A percentile compares a stretch with the other conserved stretches of the same genome.
phyloP scores from a whole-genome alignment of 2,888 invertebrate genomes.

The Petrophora chlorosata region DNA sequence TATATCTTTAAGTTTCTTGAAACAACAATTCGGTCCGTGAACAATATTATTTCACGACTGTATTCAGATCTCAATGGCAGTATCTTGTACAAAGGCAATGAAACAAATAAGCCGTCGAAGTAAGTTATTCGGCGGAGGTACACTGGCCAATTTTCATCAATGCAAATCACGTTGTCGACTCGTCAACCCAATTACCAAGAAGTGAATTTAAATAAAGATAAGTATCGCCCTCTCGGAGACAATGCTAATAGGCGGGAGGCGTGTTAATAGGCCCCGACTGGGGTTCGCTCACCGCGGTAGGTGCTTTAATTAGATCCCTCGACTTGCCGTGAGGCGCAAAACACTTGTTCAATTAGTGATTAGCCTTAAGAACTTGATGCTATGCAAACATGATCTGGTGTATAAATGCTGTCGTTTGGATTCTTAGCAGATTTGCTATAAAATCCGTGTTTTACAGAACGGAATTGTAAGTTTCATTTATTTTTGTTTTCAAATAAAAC shows the following conservation, averaged over 20 bases:
- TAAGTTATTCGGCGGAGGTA: constrained; percentile 67
- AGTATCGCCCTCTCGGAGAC: constrained; percentile 83
- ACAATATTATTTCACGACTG: constrained; percentile 35
- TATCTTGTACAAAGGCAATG: constrained; percentile 66
- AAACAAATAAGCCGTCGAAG: constrained; percentile 72
- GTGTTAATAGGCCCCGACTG: constrained; percentile 80
- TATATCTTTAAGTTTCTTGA: neutral
- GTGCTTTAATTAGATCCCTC: constrained; percentile 81
- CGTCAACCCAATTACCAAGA: constrained; percentile 84
- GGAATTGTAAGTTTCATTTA: neutral
- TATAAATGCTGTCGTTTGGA: constrained; percentile 18
- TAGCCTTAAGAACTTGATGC: constrained; percentile 71
- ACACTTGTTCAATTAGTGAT: constrained; percentile 82
- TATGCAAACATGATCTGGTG: constrained; percentile 49
- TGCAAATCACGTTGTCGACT: constrained; percentile 84
- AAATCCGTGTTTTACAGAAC: no score
- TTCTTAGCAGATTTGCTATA: constrained; percentile 14
- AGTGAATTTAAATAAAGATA: constrained; percentile 85
- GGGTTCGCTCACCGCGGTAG: constrained; percentile 64
- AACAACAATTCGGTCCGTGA: neutral
- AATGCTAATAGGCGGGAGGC: constrained; percentile 83
- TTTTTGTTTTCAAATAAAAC: no score
- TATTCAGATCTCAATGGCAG: constrained; percentile 50
- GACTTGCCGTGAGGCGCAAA: constrained; percentile 76
- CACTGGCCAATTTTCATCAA: constrained; percentile 81